These are phyloP conservation scores for Amyelois transitella DNA, from an alignment of 1,140 invertebrate species.

Conservation along the genomic window DNA sequence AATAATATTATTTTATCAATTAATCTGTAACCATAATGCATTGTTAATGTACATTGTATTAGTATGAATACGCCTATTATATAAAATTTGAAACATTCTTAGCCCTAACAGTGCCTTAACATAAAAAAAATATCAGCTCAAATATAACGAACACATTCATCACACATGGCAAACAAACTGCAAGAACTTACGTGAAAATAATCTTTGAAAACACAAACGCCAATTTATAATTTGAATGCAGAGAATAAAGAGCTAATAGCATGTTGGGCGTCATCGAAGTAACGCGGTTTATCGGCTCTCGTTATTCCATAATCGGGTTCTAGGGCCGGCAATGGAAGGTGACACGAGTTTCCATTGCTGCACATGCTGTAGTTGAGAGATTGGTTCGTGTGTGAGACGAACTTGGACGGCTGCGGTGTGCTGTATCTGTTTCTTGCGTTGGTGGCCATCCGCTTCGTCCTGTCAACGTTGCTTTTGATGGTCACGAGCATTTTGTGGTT, in stretches of 20 bases:
- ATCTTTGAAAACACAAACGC: background rate
- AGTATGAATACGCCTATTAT: too few species aligned
- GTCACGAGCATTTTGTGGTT: conserved; percentile 60
- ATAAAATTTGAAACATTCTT: too few species aligned
- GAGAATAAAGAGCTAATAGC: conserved; percentile 61
- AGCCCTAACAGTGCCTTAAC: too few species aligned
- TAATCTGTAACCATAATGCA: too few species aligned
- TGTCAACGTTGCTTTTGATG: conserved; percentile 51
- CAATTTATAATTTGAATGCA: conserved; percentile 50
- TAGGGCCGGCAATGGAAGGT: conserved; percentile 37
- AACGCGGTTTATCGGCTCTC: conserved; percentile 49
- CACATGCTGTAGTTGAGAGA: conserved; percentile 38
- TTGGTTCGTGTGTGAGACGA: conserved; percentile 29
- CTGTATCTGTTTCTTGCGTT: conserved; percentile 37
- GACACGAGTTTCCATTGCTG: conserved; percentile 11
- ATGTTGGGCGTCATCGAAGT: conserved; percentile 62
- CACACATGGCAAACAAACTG: background rate
- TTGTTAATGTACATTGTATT: too few species aligned
- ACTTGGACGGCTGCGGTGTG: conserved; percentile 34
- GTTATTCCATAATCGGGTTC: conserved; percentile 64
- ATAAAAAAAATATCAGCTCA: background rate
- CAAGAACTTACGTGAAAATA: background rate
- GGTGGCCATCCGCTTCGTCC: conserved; percentile 54
- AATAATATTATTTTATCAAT: too few species aligned
- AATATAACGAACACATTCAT: background rate